These are phyloP conservation scores for Acronicta alni DNA, from an alignment of 2,888 invertebrate species.

Conservation along the genomic window DNA sequence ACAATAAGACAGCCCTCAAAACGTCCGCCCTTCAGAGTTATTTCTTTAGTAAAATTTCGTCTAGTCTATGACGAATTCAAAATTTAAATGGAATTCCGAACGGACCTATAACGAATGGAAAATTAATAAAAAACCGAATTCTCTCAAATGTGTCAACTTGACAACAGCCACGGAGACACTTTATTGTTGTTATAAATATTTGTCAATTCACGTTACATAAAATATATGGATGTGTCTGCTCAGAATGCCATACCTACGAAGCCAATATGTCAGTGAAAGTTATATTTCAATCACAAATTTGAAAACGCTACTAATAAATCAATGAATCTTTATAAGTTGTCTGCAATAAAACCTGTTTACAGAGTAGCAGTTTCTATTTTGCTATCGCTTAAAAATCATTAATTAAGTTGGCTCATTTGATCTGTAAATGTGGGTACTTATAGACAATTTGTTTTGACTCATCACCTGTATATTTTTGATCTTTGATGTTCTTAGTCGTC, in stretches of 20 bases:
- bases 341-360: conserved; percentile 43
- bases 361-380: conserved; percentile 40
- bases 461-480: conserved; percentile 17
- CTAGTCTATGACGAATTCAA: too few species aligned
- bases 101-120: too few species aligned
- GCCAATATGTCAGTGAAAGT: conserved; percentile 46
- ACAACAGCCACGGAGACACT: not conserved
- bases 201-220: conserved; percentile 1
- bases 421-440: conserved; percentile 28
- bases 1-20: too few species aligned
- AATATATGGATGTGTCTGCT: not conserved
- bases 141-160: not conserved
- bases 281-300: conserved; percentile 39
- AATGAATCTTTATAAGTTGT: conserved; percentile 48
- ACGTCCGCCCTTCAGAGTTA: too few species aligned
- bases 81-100: too few species aligned
- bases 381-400: conserved; percentile 26
- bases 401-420: conserved; percentile 20
- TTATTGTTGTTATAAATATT: conserved; percentile 7
- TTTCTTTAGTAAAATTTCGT: too few species aligned
- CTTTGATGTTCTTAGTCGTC: not conserved
- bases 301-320: conserved; percentile 37
- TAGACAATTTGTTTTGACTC: conserved; percentile 29
- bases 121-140: too few species aligned
- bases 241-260: conserved; percentile 8